phyloP scores from a whole-genome alignment of 2,888 invertebrate genomes.

The Tetragonula carbonaria region DNA sequence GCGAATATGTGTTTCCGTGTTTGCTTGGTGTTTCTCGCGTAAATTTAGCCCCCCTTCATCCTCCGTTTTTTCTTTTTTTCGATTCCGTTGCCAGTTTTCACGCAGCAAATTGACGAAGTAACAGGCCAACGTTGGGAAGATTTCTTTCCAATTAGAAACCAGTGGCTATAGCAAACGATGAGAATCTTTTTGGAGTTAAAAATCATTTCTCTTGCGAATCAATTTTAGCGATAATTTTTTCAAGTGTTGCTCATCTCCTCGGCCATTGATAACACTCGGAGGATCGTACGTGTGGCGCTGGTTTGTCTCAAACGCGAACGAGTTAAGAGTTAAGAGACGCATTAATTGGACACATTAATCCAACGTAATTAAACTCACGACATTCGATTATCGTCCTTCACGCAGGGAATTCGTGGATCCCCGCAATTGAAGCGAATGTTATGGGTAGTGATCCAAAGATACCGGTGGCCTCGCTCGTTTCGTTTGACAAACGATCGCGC shows the following conservation, averaged over 20 bases:
- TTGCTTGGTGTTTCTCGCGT: neutral
- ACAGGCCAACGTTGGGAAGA: neutral
- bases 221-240: neutral
- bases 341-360: neutral
- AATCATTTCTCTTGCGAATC: neutral
- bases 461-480: neutral
- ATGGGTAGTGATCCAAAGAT: slow-evolving; percentile 9
- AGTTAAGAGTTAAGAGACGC: slow-evolving; percentile 30
- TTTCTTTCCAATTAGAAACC: neutral
- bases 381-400: slow-evolving; percentile 43
- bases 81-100: too few relatives aligned
- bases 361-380: slow-evolving; percentile 32
- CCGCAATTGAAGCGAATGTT: slow-evolving; percentile 21
- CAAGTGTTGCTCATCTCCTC: neutral
- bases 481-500: slow-evolving; percentile 35
- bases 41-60: too few relatives aligned
- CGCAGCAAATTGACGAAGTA: too few relatives aligned
- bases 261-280: too few relatives aligned
- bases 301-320: neutral
- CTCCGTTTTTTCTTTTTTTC: neutral
- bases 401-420: slow-evolving; percentile 5
- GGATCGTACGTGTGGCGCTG: neutral
- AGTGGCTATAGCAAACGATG: neutral
- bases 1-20: neutral
- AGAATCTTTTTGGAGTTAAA: too few relatives aligned